phyloP scores from a whole-genome alignment of 2,797 vertebrate genomes.

The Gallinago nigripennis region DNA sequence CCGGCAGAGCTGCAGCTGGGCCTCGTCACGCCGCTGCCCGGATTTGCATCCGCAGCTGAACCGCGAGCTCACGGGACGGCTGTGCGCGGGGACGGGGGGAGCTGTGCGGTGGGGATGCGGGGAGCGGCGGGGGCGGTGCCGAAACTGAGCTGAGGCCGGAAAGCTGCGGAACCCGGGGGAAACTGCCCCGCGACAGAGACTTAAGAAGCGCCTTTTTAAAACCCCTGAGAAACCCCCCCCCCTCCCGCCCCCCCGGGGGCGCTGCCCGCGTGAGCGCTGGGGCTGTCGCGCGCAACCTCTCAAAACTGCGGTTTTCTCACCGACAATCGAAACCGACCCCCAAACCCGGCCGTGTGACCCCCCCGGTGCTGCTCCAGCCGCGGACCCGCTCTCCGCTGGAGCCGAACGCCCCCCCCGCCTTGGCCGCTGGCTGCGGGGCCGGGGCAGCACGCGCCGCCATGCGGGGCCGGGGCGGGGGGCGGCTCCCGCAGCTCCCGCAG shows the following conservation, averaged over 20 bases:
- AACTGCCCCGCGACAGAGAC: background rate
- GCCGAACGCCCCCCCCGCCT: no score
- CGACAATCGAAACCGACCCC: no score
- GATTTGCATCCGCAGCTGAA: rapidly evolving
- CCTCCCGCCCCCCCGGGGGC: rapidly evolving
- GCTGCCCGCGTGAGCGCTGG: rapidly evolving
- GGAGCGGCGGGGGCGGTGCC: background rate
- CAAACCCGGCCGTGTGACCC: background rate
- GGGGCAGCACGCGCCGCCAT: no score
- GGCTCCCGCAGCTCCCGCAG: no score
- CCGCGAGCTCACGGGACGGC: rapidly evolving
- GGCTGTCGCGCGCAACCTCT: background rate
- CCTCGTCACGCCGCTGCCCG: rapidly evolving
- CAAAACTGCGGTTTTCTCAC: background rate
- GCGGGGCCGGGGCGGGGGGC: no score
- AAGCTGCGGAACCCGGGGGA: background rate
- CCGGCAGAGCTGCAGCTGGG: background rate
- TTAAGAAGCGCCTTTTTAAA: background rate
- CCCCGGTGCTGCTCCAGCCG: no score
- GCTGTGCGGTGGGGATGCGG: no score
- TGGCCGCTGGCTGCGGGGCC: no score
- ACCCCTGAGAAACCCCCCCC: background rate
- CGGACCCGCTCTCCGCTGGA: no score
- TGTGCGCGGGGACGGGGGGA: rapidly evolving
- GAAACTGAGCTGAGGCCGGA: rapidly evolving